These are phyloP conservation scores for Menidia menidia DNA, from an alignment of 2,797 vertebrate species.

Conservation along the genomic window DNA sequence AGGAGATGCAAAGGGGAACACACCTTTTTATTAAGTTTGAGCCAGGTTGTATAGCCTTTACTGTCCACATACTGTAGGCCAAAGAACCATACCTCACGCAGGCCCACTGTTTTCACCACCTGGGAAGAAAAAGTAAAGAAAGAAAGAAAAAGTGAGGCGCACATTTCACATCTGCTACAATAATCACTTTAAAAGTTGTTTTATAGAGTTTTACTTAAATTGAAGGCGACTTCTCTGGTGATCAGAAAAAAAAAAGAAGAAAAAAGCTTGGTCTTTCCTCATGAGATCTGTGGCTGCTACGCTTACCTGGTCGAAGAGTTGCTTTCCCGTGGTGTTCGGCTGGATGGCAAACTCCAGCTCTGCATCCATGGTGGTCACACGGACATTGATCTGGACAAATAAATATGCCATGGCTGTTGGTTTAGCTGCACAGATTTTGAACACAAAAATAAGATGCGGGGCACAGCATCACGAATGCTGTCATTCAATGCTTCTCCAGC, in stretches of 20 bases:
- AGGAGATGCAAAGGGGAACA: constrained; percentile 22
- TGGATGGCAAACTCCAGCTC: constrained; percentile 98
- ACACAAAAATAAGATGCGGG: too few relatives aligned
- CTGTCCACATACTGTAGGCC: constrained; percentile 97
- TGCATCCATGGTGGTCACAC: constrained; percentile 98
- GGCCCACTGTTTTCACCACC: constrained; percentile 98
- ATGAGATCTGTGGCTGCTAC: background rate
- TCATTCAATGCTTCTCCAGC: too few relatives aligned
- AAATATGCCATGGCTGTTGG: too few relatives aligned
- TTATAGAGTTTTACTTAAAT: background rate
- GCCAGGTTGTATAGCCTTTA: constrained; percentile 96
- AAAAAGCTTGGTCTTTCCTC: background rate
- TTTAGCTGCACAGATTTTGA: too few relatives aligned
- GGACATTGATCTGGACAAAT: constrained; percentile 90
- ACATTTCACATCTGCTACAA: background rate
- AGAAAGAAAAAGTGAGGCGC: background rate
- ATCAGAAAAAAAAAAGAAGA: background rate
- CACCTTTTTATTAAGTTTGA: constrained; percentile 99
- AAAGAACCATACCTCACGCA: constrained; percentile 98
- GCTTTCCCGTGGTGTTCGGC: constrained; percentile 96
- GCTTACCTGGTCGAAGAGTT: constrained; percentile 97
- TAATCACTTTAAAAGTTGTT: background rate
- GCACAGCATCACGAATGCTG: too few relatives aligned
- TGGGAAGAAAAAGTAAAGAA: constrained; percentile 55
- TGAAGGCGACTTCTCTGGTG: background rate